Percentiles rank a stretch among this genome's conserved stretches.
Conservation (phyloP, 2,797 vertebrate genomes). For the Choloepus didactylus region DNA sequence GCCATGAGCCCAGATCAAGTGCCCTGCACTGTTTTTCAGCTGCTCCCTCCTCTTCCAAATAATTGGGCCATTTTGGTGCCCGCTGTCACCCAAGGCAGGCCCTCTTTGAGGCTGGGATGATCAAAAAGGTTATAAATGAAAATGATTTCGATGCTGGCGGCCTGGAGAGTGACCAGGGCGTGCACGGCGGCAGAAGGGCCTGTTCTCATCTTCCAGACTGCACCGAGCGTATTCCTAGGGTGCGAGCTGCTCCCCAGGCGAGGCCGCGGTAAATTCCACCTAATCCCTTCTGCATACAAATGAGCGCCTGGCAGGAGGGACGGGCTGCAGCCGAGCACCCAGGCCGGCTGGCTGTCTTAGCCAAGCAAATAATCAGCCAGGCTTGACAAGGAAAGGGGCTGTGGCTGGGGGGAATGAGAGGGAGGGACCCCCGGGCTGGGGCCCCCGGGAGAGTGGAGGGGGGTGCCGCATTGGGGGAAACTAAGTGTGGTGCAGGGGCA, state of each 20-base stretch:
- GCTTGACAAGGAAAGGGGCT: slow-evolving; percentile 28
- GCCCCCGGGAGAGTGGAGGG: background rate
- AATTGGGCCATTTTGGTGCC: slow-evolving; percentile 91
- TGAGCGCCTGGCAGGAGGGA: slow-evolving; percentile 91
- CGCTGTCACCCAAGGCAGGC: slow-evolving; percentile 88
- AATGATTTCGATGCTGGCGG: slow-evolving; percentile 90
- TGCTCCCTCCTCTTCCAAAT: slow-evolving; percentile 89
- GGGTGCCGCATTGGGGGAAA: too few relatives aligned
- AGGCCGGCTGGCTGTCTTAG: slow-evolving; percentile 84
- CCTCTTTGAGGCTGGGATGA: slow-evolving; percentile 90
- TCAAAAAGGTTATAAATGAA: slow-evolving; percentile 92
- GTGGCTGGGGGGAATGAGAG: background rate
- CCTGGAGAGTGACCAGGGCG: slow-evolving; percentile 90
- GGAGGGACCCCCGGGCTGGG: background rate
- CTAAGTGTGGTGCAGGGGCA: rapidly evolving
- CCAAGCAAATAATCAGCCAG: slow-evolving; percentile 86
- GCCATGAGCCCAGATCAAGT: slow-evolving; percentile 88
- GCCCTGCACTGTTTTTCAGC: slow-evolving; percentile 90
- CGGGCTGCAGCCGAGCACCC: slow-evolving; percentile 84
- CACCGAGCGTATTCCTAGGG: slow-evolving; percentile 92
- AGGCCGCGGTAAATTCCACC: slow-evolving; percentile 95
- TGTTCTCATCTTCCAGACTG: slow-evolving; percentile 93
- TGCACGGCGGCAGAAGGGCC: slow-evolving; percentile 89
- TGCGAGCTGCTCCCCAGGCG: slow-evolving; percentile 91
- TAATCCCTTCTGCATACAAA: slow-evolving; percentile 97